Percentiles rank a stretch among this genome's conserved stretches.
phyloP scores from a whole-genome alignment of 2,888 invertebrate species.

The Gastrophysa polygoni region DNA sequence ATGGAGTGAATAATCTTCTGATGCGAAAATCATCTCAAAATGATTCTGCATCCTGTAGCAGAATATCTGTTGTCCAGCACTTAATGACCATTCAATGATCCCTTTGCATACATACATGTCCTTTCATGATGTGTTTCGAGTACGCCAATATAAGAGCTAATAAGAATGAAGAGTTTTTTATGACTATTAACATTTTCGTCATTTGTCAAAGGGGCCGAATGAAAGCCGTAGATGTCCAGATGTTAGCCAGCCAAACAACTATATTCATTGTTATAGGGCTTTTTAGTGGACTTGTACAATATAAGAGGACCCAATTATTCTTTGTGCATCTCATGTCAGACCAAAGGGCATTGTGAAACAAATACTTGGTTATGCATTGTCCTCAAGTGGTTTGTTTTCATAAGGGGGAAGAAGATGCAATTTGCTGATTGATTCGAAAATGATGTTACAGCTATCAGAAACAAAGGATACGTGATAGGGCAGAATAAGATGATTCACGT shows the following conservation, averaged over 20 bases:
- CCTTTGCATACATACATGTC: not conserved
- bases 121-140: conserved; percentile 34
- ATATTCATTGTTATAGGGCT: conserved; percentile 39
- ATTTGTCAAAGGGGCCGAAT: conserved; percentile 39
- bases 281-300: conserved; percentile 46
- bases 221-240: conserved; percentile 42
- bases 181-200: conserved; percentile 37
- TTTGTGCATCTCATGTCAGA: conserved; percentile 25
- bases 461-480: too few species aligned
- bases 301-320: conserved; percentile 37
- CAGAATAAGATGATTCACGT: too few species aligned
- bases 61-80: not conserved
- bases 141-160: conserved; percentile 37
- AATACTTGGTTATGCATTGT: conserved; percentile 23
- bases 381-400: not conserved
- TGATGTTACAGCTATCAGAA: too few species aligned
- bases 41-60: not conserved
- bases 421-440: not conserved
- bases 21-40: not conserved
- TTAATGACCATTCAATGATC: not conserved
- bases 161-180: conserved; percentile 37
- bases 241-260: conserved; percentile 44
- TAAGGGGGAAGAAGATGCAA: not conserved
- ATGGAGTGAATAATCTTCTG: too few species aligned
- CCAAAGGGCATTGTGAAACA: conserved; percentile 32